Evolutionary conservation across 2,113 vertebrate species (phyloP).

Genomic region (Crotalus tigris): DNA sequence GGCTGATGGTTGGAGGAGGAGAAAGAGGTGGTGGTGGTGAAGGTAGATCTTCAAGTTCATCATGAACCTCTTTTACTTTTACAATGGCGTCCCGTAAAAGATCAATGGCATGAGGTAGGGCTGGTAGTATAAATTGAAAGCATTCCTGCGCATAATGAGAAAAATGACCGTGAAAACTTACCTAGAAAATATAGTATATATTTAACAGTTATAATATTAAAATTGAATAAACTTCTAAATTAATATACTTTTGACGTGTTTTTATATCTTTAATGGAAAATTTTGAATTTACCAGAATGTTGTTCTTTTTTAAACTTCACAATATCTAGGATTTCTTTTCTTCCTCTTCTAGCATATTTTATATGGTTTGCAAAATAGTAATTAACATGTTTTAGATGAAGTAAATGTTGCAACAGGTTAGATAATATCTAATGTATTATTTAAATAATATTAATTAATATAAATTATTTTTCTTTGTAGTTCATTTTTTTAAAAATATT

Average conservation of each 20-base stretch:
- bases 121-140: conserved; percentile 99
- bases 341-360: neutral
- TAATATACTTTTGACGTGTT: conserved; percentile 7
- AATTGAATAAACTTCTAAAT: neutral
- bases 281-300: conserved; percentile 9
- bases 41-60: conserved; percentile 94
- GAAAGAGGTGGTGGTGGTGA: conserved; percentile 91
- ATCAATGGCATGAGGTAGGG: conserved; percentile 97
- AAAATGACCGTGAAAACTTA: conserved; percentile 53
- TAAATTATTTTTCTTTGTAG: neutral
- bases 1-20: conserved; percentile 88
- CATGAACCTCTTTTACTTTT: conserved; percentile 91
- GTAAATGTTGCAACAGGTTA: neutral
- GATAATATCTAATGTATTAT: neutral
- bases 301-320: neutral
- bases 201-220: conserved; percentile 25
- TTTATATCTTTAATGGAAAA: conserved; percentile 1
- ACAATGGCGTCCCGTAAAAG: conserved; percentile 94
- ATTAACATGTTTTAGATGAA: neutral
- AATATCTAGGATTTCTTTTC: conserved; percentile 4
- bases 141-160: conserved; percentile 83
- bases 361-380: accelerated
- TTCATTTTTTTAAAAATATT: neutral
- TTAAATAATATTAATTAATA: neutral
- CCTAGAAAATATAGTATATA: conserved; percentile 1